A percentile compares a stretch with the other conserved stretches of the same genome.
phyloP scores from a whole-genome alignment of 2,797 vertebrate genomes.

The Momotus momota region DNA sequence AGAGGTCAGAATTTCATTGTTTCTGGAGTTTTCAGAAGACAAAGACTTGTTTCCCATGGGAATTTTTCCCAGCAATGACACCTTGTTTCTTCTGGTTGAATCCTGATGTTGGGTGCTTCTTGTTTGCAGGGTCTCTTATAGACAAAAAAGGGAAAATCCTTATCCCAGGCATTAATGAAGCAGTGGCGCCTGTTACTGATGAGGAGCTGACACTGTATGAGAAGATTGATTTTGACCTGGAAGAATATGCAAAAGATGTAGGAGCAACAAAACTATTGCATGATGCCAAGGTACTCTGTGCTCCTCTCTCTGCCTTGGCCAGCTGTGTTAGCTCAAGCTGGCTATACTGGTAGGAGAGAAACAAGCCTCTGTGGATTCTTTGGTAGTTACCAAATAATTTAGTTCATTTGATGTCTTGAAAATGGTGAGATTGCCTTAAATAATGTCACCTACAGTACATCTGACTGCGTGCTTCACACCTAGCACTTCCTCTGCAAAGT shows the following conservation, averaged over 20 bases:
- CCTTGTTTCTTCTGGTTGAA: background rate
- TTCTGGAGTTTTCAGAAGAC: background rate
- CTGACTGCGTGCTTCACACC: background rate
- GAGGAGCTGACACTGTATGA: slow-evolving; percentile 89
- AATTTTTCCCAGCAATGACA: background rate
- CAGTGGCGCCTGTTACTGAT: slow-evolving; percentile 85
- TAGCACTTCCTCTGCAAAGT: background rate
- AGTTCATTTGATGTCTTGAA: background rate
- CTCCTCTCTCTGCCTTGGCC: rapidly evolving
- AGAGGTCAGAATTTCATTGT: background rate
- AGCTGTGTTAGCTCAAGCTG: background rate
- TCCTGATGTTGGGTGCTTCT: background rate
- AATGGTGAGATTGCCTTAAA: background rate
- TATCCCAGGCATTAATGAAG: slow-evolving; percentile 86
- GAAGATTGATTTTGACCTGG: slow-evolving; percentile 92
- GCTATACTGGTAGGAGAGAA: background rate
- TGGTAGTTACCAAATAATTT: background rate
- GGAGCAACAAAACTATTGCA: slow-evolving; percentile 86
- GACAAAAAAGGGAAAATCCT: slow-evolving; percentile 89
- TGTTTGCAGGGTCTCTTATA: slow-evolving; percentile 83
- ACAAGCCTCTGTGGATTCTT: background rate
- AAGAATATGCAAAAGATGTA: slow-evolving; percentile 89
- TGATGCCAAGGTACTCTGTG: slow-evolving; percentile 82
- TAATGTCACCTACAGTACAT: background rate
- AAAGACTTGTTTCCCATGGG: background rate